Evolutionary conservation across 1,140 invertebrate genomes (phyloP), one percentile per base, ranked within the genome.

Genomic region (Zaprionus ghesquierei): DNA sequence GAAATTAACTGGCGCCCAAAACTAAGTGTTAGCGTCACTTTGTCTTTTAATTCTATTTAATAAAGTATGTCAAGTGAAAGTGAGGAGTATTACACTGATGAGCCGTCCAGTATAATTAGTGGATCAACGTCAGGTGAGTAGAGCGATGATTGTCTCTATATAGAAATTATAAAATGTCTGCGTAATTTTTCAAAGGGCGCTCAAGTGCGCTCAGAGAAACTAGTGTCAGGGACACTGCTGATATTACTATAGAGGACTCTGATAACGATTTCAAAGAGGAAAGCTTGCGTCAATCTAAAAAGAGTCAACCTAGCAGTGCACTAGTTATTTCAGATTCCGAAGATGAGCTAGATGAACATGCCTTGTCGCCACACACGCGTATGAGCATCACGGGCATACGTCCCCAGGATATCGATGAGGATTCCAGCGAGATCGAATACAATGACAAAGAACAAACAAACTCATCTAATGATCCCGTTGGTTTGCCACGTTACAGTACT

Each of bases 361-460:
- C 76, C 0, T 20, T 92, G 0, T 92, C 90, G 2, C 90, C 90
- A 20, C 63, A 77, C 49, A 92, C 90, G 5, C 81, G 90, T 0
- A 91, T 90, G 89, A 92, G 90, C 35, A 92, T 92, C 5, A 92
- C 90, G 0, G 90, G 90, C 5, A 61, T 92, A 6, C 72, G 90
- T 5, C 90, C 89, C 0, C 58, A 65, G 15, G 90, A 92, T 59
- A 53, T 92, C 0, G 63, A 55, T 10, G 77, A 85, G 38, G 82
- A 75, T 15, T 81, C 79, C 15, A 92, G 90, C 51, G 90, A 91
- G 56, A 89, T 92, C 6, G 90, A 91, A 0, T 90, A 84, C 58
- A 81, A 74, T 12, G 72, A 89, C 29, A 72, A 70, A 8, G 74
- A 41, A 2, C 12, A 46, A 20, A 9, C n/a, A 0, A 46, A 71